Conservation (phyloP, 1,140 invertebrate species). For the Leptinotarsa undecemlineata region DNA sequence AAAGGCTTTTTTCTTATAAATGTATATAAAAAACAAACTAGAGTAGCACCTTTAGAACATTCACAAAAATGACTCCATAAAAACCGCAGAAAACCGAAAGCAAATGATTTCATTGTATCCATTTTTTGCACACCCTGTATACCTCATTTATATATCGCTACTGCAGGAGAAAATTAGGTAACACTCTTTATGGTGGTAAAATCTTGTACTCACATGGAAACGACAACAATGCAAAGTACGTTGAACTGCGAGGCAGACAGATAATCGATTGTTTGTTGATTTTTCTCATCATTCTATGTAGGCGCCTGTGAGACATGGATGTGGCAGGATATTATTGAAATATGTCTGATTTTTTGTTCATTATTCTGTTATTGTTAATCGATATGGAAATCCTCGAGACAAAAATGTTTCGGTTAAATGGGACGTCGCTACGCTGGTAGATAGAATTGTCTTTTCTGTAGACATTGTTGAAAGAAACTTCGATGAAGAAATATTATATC, state of each 20-base stretch:
- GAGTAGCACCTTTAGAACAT: too few species aligned
- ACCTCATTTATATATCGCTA: background rate
- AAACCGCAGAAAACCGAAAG: too few species aligned
- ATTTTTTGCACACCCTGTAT: background rate
- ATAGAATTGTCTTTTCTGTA: background rate
- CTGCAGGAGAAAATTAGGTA: background rate
- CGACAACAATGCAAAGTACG: slow-evolving; percentile 19
- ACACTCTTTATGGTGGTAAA: background rate
- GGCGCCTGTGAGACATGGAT: background rate
- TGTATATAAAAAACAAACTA: too few species aligned
- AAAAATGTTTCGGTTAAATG: background rate
- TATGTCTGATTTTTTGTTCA: background rate
- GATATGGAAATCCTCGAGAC: background rate
- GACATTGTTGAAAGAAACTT: background rate
- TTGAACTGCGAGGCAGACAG: slow-evolving; percentile 7
- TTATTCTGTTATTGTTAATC: slow-evolving; percentile 2
- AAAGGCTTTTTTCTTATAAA: too few species aligned
- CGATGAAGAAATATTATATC: too few species aligned
- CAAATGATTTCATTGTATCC: background rate
- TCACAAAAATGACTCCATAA: too few species aligned
- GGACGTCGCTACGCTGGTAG: background rate
- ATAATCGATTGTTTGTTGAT: slow-evolving; percentile 8
- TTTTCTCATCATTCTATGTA: background rate
- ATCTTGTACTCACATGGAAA: background rate
- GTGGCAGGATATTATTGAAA: slow-evolving; percentile 3